These are phyloP conservation scores for Desmophyllum pertusum DNA, from an alignment of 92 coral and sea anemone species.

Conservation along the genomic window DNA sequence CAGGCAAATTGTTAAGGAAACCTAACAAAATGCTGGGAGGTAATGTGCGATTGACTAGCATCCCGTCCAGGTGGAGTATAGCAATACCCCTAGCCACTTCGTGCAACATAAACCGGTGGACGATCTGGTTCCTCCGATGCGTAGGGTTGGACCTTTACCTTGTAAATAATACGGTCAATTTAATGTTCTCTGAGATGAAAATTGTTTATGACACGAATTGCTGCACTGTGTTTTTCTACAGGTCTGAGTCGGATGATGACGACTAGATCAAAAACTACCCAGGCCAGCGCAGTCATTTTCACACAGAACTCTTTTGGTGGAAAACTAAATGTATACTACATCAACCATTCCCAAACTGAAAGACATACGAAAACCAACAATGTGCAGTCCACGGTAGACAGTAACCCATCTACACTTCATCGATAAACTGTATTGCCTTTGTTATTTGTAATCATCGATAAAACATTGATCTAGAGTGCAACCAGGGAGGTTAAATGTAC, in stretches of 20 bases:
- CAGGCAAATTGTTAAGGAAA: no score
- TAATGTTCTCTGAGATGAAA: background rate
- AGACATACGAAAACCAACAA: background rate
- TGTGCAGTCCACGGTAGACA: background rate
- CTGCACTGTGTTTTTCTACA: background rate
- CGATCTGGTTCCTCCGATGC: background rate
- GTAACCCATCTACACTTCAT: background rate
- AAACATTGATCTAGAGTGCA: background rate
- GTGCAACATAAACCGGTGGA: background rate
- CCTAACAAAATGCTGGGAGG: no score
- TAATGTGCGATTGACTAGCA: no score
- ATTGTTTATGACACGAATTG: no score
- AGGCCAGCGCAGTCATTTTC: background rate
- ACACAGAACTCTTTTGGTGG: background rate
- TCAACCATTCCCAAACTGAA: background rate
- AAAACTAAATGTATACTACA: background rate
- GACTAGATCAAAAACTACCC: background rate
- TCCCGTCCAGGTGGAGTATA: background rate
- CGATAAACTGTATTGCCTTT: background rate
- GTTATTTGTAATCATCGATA: background rate
- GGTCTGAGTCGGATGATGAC: constrained; percentile 62
- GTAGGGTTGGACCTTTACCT: background rate
- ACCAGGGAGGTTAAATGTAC: no score
- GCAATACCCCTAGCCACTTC: background rate
- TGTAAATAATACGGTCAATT: no score